Conservation (phyloP, 2,888 invertebrate species). For the Seira ritae region DNA sequence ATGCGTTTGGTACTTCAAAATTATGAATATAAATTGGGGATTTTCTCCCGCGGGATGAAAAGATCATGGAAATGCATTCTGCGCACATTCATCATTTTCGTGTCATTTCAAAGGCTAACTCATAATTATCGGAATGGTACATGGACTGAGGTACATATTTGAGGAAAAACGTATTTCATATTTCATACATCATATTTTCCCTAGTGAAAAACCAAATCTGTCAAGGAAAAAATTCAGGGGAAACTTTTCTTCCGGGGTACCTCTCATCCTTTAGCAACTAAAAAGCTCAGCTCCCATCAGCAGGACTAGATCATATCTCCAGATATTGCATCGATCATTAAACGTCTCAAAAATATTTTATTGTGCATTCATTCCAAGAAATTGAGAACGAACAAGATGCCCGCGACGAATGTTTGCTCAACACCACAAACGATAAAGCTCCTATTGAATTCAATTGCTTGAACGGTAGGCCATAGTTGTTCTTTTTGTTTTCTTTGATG, state of each 20-base stretch:
- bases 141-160: no score
- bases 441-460: no score
- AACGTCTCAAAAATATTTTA: no score
- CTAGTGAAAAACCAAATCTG: background rate
- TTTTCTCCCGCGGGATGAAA: background rate
- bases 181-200: constrained; percentile 46
- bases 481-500: no score
- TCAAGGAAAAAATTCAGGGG: background rate
- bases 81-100: constrained; percentile 49
- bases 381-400: background rate
- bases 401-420: no score
- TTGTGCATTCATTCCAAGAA: constrained; percentile 1
- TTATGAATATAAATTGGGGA: background rate
- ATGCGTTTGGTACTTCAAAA: background rate
- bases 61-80: constrained; percentile 46
- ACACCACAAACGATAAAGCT: no score
- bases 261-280: no score
- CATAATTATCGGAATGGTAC: background rate
- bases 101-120: background rate
- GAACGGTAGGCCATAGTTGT: no score
- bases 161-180: constrained; percentile 31
- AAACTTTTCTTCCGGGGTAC: background rate
- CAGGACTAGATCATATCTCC: no score
- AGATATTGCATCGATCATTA: no score
- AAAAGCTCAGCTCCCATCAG: no score